Conservation (phyloP, 2,797 vertebrate genomes). For the Anguilla marmorata region DNA sequence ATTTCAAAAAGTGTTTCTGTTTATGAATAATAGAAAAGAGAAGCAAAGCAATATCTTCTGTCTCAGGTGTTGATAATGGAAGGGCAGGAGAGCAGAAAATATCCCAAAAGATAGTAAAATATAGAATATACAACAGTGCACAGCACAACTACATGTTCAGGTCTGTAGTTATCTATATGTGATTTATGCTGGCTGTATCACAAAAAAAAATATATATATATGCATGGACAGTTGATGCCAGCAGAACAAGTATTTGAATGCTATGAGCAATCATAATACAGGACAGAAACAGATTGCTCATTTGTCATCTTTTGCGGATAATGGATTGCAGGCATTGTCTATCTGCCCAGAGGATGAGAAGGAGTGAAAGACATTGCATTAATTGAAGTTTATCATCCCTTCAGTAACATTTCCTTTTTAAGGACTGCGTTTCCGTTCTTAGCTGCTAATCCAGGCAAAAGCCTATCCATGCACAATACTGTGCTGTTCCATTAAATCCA, state of each 20-base stretch:
- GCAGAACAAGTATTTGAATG: neutral
- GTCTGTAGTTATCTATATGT: neutral
- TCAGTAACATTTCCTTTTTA: neutral
- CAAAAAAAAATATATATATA: neutral
- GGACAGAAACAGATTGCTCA: slow-evolving; percentile 1
- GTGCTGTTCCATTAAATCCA: neutral
- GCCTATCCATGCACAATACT: neutral
- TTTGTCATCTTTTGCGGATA: slow-evolving; percentile 5
- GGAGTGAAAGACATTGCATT: neutral
- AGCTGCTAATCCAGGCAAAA: neutral
- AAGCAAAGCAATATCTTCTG: neutral
- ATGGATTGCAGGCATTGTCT: neutral
- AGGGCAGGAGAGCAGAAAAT: slow-evolving; percentile 2
- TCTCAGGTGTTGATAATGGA: neutral
- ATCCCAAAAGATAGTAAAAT: neutral
- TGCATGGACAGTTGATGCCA: neutral
- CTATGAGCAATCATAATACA: neutral
- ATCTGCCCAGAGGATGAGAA: neutral
- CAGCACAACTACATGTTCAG: neutral
- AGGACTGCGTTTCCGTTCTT: neutral
- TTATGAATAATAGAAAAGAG: slow-evolving; percentile 19
- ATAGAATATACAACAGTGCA: neutral
- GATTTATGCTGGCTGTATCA: neutral
- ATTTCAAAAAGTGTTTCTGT: neutral
- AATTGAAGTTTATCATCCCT: neutral